Conservation (phyloP, 1,140 invertebrate species). For the Lasioglossum albipes region DNA sequence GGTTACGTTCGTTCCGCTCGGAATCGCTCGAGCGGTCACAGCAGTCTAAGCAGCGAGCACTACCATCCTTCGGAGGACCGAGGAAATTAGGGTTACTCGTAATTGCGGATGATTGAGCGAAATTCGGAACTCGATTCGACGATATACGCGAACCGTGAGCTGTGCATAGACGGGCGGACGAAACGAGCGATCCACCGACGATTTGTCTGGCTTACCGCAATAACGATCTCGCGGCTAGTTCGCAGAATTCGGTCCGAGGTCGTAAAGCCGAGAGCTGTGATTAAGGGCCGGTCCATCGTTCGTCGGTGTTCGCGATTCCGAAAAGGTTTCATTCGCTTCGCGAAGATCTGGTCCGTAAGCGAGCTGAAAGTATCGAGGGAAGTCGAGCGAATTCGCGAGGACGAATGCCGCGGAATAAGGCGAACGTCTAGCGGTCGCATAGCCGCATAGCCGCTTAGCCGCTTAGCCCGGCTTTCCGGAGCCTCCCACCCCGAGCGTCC, state of each 20-base stretch:
- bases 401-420: slow-evolving; percentile 30
- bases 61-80: slow-evolving; percentile 18
- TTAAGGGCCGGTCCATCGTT: slow-evolving; percentile 48
- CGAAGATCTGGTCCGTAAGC: no score
- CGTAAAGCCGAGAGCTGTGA: slow-evolving; percentile 64
- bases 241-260: slow-evolving; percentile 62
- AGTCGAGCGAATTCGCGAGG: background rate
- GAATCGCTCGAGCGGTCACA: background rate
- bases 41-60: slow-evolving; percentile 29
- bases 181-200: slow-evolving; percentile 23
- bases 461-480: slow-evolving; percentile 59
- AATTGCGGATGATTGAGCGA: slow-evolving; percentile 46
- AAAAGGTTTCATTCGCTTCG: background rate
- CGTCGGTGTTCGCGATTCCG: background rate
- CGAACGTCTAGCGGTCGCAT: slow-evolving; percentile 57
- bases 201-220: slow-evolving; percentile 49
- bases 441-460: slow-evolving; percentile 59
- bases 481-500: slow-evolving; percentile 41
- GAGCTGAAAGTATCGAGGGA: no score
- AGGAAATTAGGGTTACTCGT: slow-evolving; percentile 51
- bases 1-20: background rate
- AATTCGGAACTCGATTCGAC: slow-evolving; percentile 49
- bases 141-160: slow-evolving; percentile 7
- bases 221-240: slow-evolving; percentile 56
- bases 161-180: slow-evolving; percentile 27